Evolutionary conservation across 2,888 invertebrate species (phyloP).

Genomic region (Augiades crinisus): DNA sequence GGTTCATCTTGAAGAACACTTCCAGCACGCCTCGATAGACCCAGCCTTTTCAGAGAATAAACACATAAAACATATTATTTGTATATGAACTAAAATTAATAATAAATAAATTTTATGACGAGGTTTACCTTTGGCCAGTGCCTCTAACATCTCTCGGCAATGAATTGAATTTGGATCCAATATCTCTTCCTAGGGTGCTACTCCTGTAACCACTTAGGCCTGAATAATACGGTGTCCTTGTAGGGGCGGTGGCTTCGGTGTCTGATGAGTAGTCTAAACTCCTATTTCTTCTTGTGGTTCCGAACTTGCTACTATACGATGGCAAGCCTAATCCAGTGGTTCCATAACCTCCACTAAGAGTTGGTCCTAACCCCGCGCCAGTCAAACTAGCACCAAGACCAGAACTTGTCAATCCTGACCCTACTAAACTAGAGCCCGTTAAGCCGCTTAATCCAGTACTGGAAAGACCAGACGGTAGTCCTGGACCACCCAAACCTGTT

Average conservation of each 20-base stretch:
- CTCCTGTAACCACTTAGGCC: conserved; percentile 75
- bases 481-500: conserved; percentile 52
- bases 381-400: conserved; percentile 63
- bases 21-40: conserved; percentile 65
- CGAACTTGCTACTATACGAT: conserved; percentile 75
- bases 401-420: conserved; percentile 62
- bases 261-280: conserved; percentile 97
- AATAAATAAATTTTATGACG: no score
- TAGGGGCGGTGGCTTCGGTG: conserved; percentile 94
- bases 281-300: conserved; percentile 87
- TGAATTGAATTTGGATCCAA: conserved; percentile 87
- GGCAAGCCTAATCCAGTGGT: conserved; percentile 66
- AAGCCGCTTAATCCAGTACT: conserved; percentile 70
- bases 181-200: conserved; percentile 80
- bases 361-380: conserved; percentile 62
- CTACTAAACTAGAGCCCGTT: conserved; percentile 68
- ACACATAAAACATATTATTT: background rate
- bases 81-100: background rate
- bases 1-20: conserved; percentile 74
- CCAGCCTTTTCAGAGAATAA: conserved; percentile 48
- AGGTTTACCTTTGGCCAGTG: conserved; percentile 76
- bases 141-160: conserved; percentile 86
- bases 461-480: conserved; percentile 68
- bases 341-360: conserved; percentile 64
- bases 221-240: conserved; percentile 88